phyloP scores from a whole-genome alignment of 2,797 vertebrate genomes.

The Acipenser oxyrinchus region DNA sequence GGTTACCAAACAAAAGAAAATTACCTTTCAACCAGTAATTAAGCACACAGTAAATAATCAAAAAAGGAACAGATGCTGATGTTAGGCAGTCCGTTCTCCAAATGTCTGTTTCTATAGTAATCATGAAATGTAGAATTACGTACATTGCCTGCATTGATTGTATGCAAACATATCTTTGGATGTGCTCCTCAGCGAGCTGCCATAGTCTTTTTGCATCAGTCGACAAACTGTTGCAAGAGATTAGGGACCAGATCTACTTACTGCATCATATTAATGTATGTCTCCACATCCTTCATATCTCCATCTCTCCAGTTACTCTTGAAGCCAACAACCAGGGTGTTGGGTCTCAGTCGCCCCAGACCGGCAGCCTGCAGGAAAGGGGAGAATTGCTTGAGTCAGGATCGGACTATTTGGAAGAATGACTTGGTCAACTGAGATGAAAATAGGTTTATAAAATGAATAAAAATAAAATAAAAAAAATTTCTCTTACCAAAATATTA shows the following conservation, averaged over 20 bases:
- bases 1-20: not conserved
- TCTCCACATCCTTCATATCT: slow-evolving; percentile 92
- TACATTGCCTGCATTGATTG: too few relatives aligned
- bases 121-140: too few relatives aligned
- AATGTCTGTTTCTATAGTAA: not conserved
- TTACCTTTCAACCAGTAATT: not conserved
- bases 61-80: not conserved
- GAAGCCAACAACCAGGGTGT: slow-evolving; percentile 90
- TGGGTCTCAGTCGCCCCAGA: slow-evolving; percentile 86
- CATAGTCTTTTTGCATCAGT: too few relatives aligned
- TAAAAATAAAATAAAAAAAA: too few relatives aligned
- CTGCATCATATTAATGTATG: slow-evolving; percentile 93
- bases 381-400: not conserved
- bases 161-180: too few relatives aligned
- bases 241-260: slow-evolving; percentile 54
- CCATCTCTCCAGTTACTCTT: slow-evolving; percentile 87
- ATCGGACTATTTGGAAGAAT: not conserved
- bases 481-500: too few relatives aligned
- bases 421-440: not conserved
- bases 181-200: too few relatives aligned
- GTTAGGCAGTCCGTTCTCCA: not conserved
- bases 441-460: too few relatives aligned
- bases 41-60: not conserved
- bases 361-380: slow-evolving; percentile 73
- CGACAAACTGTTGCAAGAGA: not conserved